These are phyloP conservation scores for Protaetia brevitarsis DNA, from an alignment of 1,140 invertebrate genomes.

Conservation along the genomic window DNA sequence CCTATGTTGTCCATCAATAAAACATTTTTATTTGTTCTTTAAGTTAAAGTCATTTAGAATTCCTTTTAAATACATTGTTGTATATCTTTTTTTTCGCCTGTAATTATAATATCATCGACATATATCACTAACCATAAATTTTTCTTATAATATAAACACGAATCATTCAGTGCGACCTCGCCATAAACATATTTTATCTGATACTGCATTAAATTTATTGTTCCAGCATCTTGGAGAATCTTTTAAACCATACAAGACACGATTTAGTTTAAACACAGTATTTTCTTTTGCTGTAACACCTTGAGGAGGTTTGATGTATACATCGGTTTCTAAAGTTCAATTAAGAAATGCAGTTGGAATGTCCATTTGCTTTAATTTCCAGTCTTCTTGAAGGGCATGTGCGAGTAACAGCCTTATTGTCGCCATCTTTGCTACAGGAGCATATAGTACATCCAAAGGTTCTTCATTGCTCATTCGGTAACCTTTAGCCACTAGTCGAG, in stretches of 20 bases:
- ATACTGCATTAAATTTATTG: slow-evolving; percentile 13
- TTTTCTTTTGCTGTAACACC: slow-evolving; percentile 25
- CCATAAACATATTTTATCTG: background rate
- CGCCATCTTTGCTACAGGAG: no score
- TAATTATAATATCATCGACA: slow-evolving; percentile 11
- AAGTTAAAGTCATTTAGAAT: background rate
- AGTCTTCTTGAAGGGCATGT: slow-evolving; percentile 30
- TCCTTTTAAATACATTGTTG: slow-evolving; percentile 5
- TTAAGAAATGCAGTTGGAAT: slow-evolving; percentile 37
- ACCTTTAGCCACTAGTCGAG: no score
- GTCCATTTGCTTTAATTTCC: slow-evolving; percentile 36
- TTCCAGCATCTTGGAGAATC: slow-evolving; percentile 34
- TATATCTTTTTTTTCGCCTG: background rate
- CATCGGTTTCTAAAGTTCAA: slow-evolving; percentile 32
- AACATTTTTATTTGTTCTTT: background rate
- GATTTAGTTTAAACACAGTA: slow-evolving; percentile 32
- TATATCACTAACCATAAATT: background rate
- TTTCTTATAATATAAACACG: background rate
- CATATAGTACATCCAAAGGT: no score
- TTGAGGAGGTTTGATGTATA: slow-evolving; percentile 34
- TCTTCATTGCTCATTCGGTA: no score
- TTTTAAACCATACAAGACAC: slow-evolving; percentile 33
- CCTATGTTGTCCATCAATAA: background rate
- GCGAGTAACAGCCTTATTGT: slow-evolving; percentile 26
- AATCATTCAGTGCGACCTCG: background rate